phyloP scores from a whole-genome alignment of 2,113 vertebrate genomes.

The Petrocephalus zakoni region DNA sequence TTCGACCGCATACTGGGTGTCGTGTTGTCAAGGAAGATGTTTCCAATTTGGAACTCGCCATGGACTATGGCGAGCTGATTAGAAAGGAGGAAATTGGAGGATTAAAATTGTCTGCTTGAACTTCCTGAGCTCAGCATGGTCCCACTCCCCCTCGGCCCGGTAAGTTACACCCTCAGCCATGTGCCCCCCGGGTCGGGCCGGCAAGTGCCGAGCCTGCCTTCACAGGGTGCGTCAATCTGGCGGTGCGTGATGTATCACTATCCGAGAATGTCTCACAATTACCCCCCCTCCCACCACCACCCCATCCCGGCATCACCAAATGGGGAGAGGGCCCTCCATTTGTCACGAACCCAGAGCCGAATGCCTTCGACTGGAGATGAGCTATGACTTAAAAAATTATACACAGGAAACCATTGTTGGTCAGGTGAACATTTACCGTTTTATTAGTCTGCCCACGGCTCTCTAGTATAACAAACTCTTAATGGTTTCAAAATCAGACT shows the following conservation, averaged over 20 bases:
- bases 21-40: constrained; percentile 65
- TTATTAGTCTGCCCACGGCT: neutral
- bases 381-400: neutral
- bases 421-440: neutral
- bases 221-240: constrained; percentile 40
- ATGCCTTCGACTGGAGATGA: neutral
- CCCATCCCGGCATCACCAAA: neutral
- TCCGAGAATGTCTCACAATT: constrained; percentile 17
- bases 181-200: constrained; percentile 31
- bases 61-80: constrained; percentile 88
- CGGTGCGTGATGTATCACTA: constrained; percentile 18
- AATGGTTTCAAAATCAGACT: neutral
- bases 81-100: constrained; percentile 97
- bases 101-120: constrained; percentile 98
- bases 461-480: neutral
- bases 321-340: constrained; percentile 28
- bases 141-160: constrained; percentile 45
- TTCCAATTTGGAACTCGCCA: constrained; percentile 81
- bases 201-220: constrained; percentile 21
- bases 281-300: neutral
- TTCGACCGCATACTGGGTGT: constrained; percentile 24
- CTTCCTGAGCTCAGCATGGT: constrained; percentile 73
- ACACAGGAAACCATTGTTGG: neutral
- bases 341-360: constrained; percentile 20
- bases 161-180: constrained; percentile 56